Base-by-base conservation (phyloP, 2,113 vertebrate species). In the Corydoras sp. region DNA sequence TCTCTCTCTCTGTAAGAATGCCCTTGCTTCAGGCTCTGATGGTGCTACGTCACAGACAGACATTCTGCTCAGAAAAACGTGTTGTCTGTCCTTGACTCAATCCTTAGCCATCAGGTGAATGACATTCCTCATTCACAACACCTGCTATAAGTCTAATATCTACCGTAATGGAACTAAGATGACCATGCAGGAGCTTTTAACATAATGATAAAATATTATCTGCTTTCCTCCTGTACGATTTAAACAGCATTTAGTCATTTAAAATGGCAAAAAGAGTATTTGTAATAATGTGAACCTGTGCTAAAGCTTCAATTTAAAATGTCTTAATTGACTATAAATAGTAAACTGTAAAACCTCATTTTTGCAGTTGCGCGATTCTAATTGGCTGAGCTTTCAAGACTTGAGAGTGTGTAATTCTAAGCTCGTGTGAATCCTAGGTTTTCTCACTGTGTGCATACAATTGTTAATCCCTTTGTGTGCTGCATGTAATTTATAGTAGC, bases 41-140 rank as follows among this genome's bases (percentile, higher is more conserved):
- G 43, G 15, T n/a, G 13, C 65, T 55, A 56, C 71, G 59, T 74
- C 72, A 74, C 58, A 76, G 61, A 66, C 74, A 62, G 70, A 70
- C 61, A n/a, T 68, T 69, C 58, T 48, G 35, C 55, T 62, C 65
- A 35, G 69, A 61, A 48, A 72, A 76, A 79, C 69, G n/a, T 56
- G 55, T 68, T 56, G 63, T 67, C 60, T 77, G 68, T 68, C 66
- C 64, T 73, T 77, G 70, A 76, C 60, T 74, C 63, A 71, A 71
- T 71, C 31, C 48, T 76, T 48, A 73, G 48, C 63, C 32, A 31
- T 68, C 68, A 68, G 72, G 68, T 80, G 71, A 68, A 72, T 62
- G 60, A 65, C 68, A 43, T 54, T 73, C 29, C 35, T 60, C 32
- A 55, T 61, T 56, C 69, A 56, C 32, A 50, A 68, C 69, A 79